Evolutionary conservation across 2,888 invertebrate species (phyloP), one percentile per base, ranked within the genome.

Genomic region (Exephanes ischioxanthus): DNA sequence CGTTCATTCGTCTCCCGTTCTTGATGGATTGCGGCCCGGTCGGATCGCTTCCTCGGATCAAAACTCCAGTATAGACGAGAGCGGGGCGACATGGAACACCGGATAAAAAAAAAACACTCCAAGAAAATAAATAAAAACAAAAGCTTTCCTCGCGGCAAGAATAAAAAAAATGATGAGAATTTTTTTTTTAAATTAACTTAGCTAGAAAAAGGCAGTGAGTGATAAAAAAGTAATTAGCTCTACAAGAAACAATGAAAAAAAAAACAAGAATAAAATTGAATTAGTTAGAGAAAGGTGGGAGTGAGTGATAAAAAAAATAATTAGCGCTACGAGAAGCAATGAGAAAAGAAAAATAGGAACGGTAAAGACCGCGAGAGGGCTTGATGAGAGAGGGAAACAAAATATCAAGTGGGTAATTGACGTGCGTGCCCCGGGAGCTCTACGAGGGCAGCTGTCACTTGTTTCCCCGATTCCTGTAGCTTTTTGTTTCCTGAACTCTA

Each of bases 11-110:
- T 91, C 91, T 90, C 90, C 14, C 58, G 58, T 58, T 90, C 90
- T 90, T 94, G 93, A 94, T 93, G 92, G 92, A 93, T 94, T 92
- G 89, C 92, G 63, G 26, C 33, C 33, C 86, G 84, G 88, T 84
- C 80, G 84, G 82, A 82, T 85, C 82, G 58, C 75, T 55, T 63
- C 26, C 70, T 78, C 70, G 81, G 78, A 85, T 85, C 68, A 82
- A 75, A 85, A 85, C 78, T 79, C 85, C 68, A 61, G 68, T 82
- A 55, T 77, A 76, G 53, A 53, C 70, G 41, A 41, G 41, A 41
- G 41, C 7, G 41, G 11, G 41, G 41, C 41, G 41, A 41, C 41
- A 41, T 41, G 41, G 7, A 41, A 41, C 41, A 41, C 41, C 11
- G 41, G 41, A 0, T 9, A 9, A 37, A 41, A 41, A 11, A 41